Conservation (phyloP, 2,888 invertebrate species). For the Sceliomorpha sp. region DNA sequence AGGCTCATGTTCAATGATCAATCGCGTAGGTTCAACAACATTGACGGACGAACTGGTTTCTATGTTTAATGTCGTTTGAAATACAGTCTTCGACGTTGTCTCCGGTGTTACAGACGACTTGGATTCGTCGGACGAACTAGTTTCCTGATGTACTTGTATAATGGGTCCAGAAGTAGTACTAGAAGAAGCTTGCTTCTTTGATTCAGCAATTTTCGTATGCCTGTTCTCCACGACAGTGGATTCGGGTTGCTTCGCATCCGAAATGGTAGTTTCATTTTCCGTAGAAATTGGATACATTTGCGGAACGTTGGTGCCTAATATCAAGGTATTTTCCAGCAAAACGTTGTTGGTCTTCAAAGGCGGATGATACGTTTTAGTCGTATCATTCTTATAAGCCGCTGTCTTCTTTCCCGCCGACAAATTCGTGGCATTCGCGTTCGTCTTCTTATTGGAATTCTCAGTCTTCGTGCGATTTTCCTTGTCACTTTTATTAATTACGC, state of each 20-base stretch:
- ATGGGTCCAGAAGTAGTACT: background rate
- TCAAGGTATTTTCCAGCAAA: slow-evolving; percentile 66
- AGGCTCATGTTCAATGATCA: slow-evolving; percentile 59
- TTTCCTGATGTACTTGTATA: no score
- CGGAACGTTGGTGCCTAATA: slow-evolving; percentile 65
- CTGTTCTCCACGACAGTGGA: slow-evolving; percentile 7
- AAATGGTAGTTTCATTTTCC: slow-evolving; percentile 42
- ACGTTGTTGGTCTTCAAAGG: slow-evolving; percentile 68
- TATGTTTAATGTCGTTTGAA: slow-evolving; percentile 69
- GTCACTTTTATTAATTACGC: slow-evolving; percentile 30
- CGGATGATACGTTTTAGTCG: slow-evolving; percentile 68
- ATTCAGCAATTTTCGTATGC: background rate
- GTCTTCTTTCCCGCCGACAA: slow-evolving; percentile 24
- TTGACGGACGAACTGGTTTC: slow-evolving; percentile 75
- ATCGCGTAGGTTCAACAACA: slow-evolving; percentile 71
- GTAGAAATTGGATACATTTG: slow-evolving; percentile 65
- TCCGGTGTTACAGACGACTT: slow-evolving; percentile 31
- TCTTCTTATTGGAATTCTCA: slow-evolving; percentile 33
- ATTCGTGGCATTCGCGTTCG: slow-evolving; percentile 24
- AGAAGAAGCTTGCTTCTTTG: slow-evolving; percentile 1
- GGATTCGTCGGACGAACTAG: slow-evolving; percentile 4
- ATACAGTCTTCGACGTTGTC: slow-evolving; percentile 48
- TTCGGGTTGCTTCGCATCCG: slow-evolving; percentile 1
- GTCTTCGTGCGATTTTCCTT: slow-evolving; percentile 32
- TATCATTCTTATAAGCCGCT: slow-evolving; percentile 34